Conservation (phyloP, 2,113 vertebrate species). For the Ptyas mucosa region DNA sequence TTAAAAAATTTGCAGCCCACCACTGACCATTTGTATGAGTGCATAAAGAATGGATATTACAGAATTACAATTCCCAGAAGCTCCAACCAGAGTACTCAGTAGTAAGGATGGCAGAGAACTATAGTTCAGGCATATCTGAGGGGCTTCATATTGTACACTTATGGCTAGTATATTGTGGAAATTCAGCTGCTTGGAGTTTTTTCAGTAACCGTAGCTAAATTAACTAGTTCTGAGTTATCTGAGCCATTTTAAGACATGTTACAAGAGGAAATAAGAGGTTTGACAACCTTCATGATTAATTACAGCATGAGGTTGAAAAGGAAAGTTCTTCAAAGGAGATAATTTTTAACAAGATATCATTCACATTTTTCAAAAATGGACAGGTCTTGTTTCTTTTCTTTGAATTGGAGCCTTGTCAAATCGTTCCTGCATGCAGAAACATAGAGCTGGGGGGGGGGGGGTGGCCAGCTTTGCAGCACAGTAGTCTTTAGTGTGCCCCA, state of each 20-base stretch:
- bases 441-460: background rate
- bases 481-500: background rate
- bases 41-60: background rate
- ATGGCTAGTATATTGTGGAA: background rate
- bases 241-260: background rate
- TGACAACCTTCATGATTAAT: background rate
- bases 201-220: background rate
- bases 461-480: background rate
- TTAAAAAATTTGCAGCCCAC: too few species aligned
- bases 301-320: too few species aligned
- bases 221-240: background rate
- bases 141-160: too few species aligned
- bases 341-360: background rate
- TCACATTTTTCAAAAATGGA: background rate
- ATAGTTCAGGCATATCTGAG: too few species aligned
- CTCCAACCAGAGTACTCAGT: background rate
- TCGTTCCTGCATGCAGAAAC: background rate
- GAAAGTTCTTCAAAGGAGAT: background rate
- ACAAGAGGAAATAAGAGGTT: background rate
- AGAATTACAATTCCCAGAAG: background rate
- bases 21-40: background rate
- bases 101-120: background rate
- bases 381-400: background rate
- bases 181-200: background rate
- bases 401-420: background rate